phyloP scores from a whole-genome alignment of 2,888 invertebrate species.

The Eupeodes latifasciatus region DNA sequence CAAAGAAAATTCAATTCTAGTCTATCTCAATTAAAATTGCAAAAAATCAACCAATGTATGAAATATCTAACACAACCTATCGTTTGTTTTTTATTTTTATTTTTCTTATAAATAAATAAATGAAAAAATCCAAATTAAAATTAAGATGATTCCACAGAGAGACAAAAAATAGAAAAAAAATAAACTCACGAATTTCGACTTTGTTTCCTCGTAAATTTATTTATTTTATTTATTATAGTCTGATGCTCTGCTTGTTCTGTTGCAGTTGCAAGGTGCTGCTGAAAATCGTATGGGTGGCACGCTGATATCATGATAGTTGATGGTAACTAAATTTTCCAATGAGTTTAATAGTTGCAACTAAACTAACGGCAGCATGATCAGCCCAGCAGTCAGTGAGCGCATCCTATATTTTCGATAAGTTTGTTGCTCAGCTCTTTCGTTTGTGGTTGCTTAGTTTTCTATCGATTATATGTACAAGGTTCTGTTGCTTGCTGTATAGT shows the following conservation, averaged over 20 bases:
- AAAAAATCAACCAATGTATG: conserved; percentile 11
- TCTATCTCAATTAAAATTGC: conserved; percentile 48
- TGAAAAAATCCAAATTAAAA: conserved; percentile 48
- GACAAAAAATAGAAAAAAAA: neutral
- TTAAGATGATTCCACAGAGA: conserved; percentile 57
- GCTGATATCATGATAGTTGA: conserved; percentile 52
- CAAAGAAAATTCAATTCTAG: neutral
- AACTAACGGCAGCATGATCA: conserved; percentile 46
- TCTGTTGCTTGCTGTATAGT: conserved; percentile 25
- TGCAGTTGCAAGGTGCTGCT: conserved; percentile 57
- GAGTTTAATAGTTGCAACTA: conserved; percentile 65
- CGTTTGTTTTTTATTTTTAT: neutral
- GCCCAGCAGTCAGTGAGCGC: neutral
- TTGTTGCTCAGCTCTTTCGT: conserved; percentile 49
- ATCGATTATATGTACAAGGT: conserved; percentile 8
- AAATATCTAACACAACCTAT: conserved; percentile 13
- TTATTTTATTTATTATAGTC: conserved; percentile 45
- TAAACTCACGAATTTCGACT: conserved; percentile 70
- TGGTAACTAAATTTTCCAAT: conserved; percentile 52
- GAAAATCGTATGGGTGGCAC: conserved; percentile 62
- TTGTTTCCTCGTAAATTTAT: conserved; percentile 54
- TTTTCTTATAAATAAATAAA: conserved; percentile 4
- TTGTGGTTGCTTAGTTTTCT: conserved; percentile 17
- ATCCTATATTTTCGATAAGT: conserved; percentile 35
- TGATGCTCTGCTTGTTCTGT: neutral